Evolutionary conservation across 2,888 invertebrate genomes (phyloP), one percentile per base, ranked within the genome.

Genomic region (Encarsia formosa): DNA sequence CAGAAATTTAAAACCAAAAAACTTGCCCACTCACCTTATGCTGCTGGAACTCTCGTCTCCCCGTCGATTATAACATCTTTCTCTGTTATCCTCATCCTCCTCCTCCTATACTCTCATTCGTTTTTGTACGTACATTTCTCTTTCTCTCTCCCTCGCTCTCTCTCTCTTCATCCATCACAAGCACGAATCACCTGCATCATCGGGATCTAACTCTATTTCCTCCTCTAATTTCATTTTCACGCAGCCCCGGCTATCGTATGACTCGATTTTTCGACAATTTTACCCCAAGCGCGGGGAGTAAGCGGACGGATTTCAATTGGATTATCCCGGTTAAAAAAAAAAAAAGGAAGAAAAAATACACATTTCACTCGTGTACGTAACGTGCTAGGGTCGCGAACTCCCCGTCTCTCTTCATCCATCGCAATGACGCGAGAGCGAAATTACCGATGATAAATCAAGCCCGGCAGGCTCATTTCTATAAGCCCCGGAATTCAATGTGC

Each of bases 191-290:
- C 63, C 65, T 66, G 68, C 66, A 67, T 68, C 70, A 68, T 69
- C 63, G 66, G 61, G 58, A 13, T 43, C 65, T 66, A 69, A 68
- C 63, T 62, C 62, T 63, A 65, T 72, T 72, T 65, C 59, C 65
- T 63, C 62, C 60, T 61, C 58, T 68, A 69, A 71, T 71, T 69
- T 63, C 64, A 71, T 72, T 72, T 71, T 70, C 67, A 65, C 69
- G 60, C 62, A 63, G 59, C 59, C 59, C 31, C 26, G 24, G 60
- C 56, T 52, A 68, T 67, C 69, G 66, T 63, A 64, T 66, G 67
- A 69, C 68, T 68, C 69, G 69, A 71, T 71, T 71, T 71, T 71
- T 71, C 63, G 64, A 66, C 70, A 69, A 70, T 69, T 67, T 67
- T 55, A 59, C 56, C 52, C 53, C 26, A 53, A 60, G 48, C 60